Conservation (phyloP, 2,888 invertebrate genomes). For the Tetragnatha montana region DNA sequence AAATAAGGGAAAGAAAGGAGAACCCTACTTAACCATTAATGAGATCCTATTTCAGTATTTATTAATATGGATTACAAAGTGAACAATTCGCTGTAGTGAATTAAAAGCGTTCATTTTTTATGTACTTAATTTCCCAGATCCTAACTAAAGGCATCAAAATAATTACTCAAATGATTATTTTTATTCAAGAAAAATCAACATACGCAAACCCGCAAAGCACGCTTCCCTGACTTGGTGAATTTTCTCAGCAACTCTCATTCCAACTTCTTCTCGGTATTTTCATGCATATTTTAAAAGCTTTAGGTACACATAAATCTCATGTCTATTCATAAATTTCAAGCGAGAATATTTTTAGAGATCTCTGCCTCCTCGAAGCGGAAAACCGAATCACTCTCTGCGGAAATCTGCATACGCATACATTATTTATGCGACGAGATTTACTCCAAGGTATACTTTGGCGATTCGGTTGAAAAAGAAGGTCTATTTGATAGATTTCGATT, state of each 20-base stretch:
- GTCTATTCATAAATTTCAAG: background rate
- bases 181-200: no score
- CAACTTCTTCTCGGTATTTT: background rate
- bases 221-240: background rate
- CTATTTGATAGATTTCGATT: background rate
- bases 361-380: background rate
- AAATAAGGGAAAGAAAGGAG: no score
- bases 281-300: background rate
- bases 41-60: no score
- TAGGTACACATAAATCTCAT: background rate
- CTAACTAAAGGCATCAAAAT: no score
- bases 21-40: no score
- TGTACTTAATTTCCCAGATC: background rate
- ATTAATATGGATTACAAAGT: no score
- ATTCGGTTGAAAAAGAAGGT: background rate
- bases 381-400: background rate
- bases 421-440: background rate
- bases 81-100: background rate
- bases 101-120: background rate
- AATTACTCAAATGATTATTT: no score
- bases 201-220: no score
- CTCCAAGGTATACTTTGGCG: background rate
- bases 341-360: background rate
- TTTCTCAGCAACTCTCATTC: background rate
- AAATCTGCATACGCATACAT: background rate